phyloP scores from a whole-genome alignment of 2,888 invertebrate genomes.

The Patella caerulea region DNA sequence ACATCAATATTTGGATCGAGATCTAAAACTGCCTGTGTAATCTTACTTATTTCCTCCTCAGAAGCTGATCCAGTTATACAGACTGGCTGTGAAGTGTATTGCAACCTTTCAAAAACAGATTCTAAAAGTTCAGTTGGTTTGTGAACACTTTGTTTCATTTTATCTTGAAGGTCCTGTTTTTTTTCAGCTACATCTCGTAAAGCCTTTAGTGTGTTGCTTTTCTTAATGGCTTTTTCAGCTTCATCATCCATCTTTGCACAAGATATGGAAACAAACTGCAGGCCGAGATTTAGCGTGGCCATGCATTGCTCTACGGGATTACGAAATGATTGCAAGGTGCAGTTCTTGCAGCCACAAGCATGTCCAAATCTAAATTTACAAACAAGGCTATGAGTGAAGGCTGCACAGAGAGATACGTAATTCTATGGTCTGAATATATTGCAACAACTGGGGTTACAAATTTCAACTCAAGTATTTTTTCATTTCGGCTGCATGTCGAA shows the following conservation, averaged over 20 bases:
- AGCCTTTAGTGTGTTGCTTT: slow-evolving; percentile 10
- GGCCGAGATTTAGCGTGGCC: slow-evolving; percentile 19
- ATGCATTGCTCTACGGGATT: slow-evolving; percentile 24
- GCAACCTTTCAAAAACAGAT: no score
- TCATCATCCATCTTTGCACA: slow-evolving; percentile 15
- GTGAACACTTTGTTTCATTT: background rate
- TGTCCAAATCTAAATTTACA: slow-evolving; percentile 21
- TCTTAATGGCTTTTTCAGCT: slow-evolving; percentile 18
- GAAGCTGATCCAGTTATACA: no score
- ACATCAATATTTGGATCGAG: no score
- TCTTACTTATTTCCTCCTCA: no score
- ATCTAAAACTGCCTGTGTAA: no score
- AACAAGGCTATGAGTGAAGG: slow-evolving; percentile 19
- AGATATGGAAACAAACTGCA: slow-evolving; percentile 20
- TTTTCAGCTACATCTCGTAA: background rate
- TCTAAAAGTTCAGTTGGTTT: no score
- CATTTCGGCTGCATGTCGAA: slow-evolving; percentile 27
- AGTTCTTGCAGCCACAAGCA: slow-evolving; percentile 28
- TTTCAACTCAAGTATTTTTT: background rate
- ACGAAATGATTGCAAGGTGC: slow-evolving; percentile 22
- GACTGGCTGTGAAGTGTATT: no score
- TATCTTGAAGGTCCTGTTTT: background rate
- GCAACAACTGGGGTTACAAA: slow-evolving; percentile 16
- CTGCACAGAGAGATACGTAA: slow-evolving; percentile 26
- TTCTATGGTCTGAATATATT: slow-evolving; percentile 25